A percentile compares a stretch with the other conserved stretches of the same genome.
Conservation (phyloP, 2,113 vertebrate species). For the Cololabis saira region DNA sequence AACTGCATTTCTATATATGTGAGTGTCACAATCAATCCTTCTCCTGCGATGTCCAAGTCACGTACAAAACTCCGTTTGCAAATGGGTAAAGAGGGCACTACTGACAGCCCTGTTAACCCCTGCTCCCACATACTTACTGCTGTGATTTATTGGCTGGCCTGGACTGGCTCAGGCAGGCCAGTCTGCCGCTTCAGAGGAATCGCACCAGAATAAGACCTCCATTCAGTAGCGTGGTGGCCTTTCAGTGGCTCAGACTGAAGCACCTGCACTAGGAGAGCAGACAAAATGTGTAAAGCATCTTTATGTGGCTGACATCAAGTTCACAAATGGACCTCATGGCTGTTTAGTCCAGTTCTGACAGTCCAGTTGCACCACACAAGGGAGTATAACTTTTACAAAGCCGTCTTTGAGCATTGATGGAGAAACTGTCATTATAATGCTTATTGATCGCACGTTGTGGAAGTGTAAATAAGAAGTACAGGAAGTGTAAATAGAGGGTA, state of each 20-base stretch:
- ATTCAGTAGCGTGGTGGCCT: constrained; percentile 39
- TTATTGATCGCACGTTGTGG: no score
- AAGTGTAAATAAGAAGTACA: no score
- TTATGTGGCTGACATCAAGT: constrained; percentile 37
- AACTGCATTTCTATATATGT: background rate
- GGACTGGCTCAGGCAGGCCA: constrained; percentile 23
- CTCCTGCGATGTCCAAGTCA: constrained; percentile 2
- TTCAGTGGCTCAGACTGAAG: constrained; percentile 25
- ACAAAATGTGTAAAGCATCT: constrained; percentile 41
- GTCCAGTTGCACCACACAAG: constrained; percentile 6
- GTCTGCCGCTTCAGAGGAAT: constrained; percentile 41
- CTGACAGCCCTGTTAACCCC: constrained; percentile 40
- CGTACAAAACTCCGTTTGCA: background rate
- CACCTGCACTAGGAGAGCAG: constrained; percentile 52
- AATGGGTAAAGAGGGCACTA: constrained; percentile 46
- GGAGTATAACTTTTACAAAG: constrained; percentile 25
- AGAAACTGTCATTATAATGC: no score
- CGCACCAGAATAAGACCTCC: constrained; percentile 47
- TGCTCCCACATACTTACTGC: constrained; percentile 29
- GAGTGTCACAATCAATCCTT: constrained; percentile 1
- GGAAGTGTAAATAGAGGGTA: no score
- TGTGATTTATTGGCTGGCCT: constrained; percentile 50
- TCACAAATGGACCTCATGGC: constrained; percentile 16
- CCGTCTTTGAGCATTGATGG: no score
- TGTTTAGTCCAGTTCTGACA: constrained; percentile 22